phyloP scores from a whole-genome alignment of 1,140 invertebrate genomes.

The Eumeta japonica region DNA sequence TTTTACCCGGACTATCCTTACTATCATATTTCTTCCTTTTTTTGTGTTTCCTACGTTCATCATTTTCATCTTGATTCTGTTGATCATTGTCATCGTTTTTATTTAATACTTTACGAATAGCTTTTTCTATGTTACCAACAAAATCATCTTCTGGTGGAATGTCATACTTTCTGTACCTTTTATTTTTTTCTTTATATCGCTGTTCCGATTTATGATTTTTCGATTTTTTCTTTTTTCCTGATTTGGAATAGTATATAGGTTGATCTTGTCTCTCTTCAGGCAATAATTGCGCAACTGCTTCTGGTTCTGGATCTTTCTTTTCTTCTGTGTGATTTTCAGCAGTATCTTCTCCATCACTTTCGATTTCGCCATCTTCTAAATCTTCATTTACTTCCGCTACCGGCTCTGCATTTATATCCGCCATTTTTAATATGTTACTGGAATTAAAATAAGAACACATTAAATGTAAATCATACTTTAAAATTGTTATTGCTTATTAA shows the following conservation, averaged over 20 bases:
- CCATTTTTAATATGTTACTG: conserved; percentile 43
- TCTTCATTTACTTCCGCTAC: conserved; percentile 46
- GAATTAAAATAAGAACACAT: conserved; percentile 27
- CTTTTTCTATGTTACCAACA: conserved; percentile 74
- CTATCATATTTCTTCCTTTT: conserved; percentile 54
- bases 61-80: conserved; percentile 56
- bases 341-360: conserved; percentile 58
- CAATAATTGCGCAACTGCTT: conserved; percentile 19
- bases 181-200: conserved; percentile 43
- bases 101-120: conserved; percentile 67
- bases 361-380: conserved; percentile 64
- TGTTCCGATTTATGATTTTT: conserved; percentile 44
- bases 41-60: conserved; percentile 48
- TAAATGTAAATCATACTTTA: background rate
- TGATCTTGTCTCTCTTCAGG: conserved; percentile 26
- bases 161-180: conserved; percentile 39
- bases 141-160: conserved; percentile 66
- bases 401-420: no score
- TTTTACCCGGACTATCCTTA: conserved; percentile 41
- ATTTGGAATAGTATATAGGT: conserved; percentile 39
- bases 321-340: conserved; percentile 25
- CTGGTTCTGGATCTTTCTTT: conserved; percentile 20
- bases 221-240: conserved; percentile 53
- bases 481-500: background rate
- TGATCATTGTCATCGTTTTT: conserved; percentile 56